Conservation (phyloP, 2,113 vertebrate genomes). For the Urocitellus parryii region DNA sequence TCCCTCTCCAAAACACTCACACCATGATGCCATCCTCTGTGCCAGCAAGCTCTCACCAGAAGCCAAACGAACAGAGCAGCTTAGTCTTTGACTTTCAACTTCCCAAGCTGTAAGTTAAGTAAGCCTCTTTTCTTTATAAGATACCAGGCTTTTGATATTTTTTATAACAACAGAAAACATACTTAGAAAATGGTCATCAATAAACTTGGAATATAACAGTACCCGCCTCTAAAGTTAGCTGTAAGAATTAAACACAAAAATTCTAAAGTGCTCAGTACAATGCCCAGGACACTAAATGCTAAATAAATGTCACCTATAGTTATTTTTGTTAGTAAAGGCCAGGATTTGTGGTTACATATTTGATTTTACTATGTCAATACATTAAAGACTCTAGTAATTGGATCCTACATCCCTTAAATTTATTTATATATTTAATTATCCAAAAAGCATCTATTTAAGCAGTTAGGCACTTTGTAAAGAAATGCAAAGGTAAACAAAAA, state of each 20-base stretch:
- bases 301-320: not conserved
- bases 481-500: not conserved
- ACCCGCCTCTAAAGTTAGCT: not conserved
- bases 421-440: not conserved
- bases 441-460: not conserved
- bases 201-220: not conserved
- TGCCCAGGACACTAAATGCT: not conserved
- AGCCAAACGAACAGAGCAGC: not conserved
- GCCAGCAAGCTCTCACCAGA: not conserved
- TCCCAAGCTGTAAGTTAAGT: not conserved
- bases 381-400: constrained; percentile 26
- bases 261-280: not conserved
- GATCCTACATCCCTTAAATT: not conserved
- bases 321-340: not conserved
- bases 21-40: not conserved
- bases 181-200: not conserved
- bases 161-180: not conserved
- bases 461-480: not conserved
- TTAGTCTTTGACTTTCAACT: not conserved
- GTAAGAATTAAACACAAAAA: not conserved
- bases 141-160: not conserved
- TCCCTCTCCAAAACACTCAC: not conserved
- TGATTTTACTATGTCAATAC: not conserved
- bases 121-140: not conserved
- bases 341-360: not conserved